Base-by-base conservation (phyloP, 92 coral and sea anemone species). In the Porites lobata region DNA sequence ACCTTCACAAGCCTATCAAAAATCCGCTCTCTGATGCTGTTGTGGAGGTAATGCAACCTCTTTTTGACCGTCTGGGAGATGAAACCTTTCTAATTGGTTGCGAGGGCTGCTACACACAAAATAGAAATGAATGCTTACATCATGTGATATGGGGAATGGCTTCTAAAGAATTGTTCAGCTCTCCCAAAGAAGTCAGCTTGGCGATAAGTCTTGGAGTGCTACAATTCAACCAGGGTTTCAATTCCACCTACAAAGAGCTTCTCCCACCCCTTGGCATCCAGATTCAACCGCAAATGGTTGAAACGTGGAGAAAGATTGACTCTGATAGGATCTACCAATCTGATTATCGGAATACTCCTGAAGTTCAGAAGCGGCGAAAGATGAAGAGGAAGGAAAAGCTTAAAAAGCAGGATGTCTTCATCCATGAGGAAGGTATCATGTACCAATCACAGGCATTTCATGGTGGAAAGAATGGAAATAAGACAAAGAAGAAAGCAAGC, bases 91-190 rank as follows among this genome's bases (percentile, higher is more conserved):
- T 92, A 1, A 77, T 89, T 11, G 89, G 84, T n/a, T 90, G 91
- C 67, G 92, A 83, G 68, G 73, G 71, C 9, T 86, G 95, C 53
- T 53, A 38, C 22, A 89, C 93, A 0, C 95, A 93, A 65, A 92
- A 92, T 26, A 24, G 78, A 38, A 89, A 92, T 58, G 91, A 92
- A 58, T 89, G 81, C 13, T 22, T 92, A 10, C 91, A 93, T 61
- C 91, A 90, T 26, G 76, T 90, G 6, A 84, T 93, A 50, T 93
- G 96, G 96, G 75, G 86, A 19, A 9, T 80, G 13, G 91, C 96
- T 4, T 85, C 92, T 0, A 86, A 93, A 69, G 93, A 93, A 68
- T 7, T 11, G 29, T 26, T 26, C 57, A 7, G 9, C 72, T 21
- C 50, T 68, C 10, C 12, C 72, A 4, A 10, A 13, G 3, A 68